Conservation (phyloP, 2,888 invertebrate species). For the Achlya flavicornis region DNA sequence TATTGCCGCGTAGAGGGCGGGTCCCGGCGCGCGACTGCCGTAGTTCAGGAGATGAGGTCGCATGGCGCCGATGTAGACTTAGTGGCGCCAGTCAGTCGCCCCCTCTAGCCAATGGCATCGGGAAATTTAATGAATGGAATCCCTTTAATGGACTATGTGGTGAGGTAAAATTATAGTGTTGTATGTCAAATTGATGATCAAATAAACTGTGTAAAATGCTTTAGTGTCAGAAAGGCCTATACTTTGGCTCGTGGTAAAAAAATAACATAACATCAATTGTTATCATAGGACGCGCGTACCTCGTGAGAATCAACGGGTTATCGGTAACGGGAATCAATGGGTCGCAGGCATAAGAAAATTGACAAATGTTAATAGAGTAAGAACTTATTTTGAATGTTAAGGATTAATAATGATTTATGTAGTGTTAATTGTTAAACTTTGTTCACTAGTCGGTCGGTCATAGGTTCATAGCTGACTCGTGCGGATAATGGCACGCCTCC, state of each 20-base stretch:
- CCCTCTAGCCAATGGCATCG: constrained; percentile 28
- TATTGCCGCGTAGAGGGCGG: constrained; percentile 65
- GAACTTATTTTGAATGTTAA: neutral
- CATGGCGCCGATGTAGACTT: constrained; percentile 63
- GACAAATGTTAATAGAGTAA: neutral
- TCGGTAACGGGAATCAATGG: no score
- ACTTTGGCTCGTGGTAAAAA: neutral
- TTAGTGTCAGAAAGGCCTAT: neutral
- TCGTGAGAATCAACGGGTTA: no score
- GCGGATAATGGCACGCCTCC: constrained; percentile 41
- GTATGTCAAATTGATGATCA: constrained; percentile 2
- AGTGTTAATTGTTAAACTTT: neutral
- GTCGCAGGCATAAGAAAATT: neutral
- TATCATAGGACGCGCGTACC: no score
- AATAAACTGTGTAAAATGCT: neutral
- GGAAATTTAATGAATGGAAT: constrained; percentile 22
- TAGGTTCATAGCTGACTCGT: constrained; percentile 10
- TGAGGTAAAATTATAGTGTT: constrained; percentile 1
- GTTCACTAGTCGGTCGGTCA: neutral
- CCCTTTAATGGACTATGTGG: constrained; percentile 11
- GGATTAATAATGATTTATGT: neutral
- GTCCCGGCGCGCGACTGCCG: constrained; percentile 70
- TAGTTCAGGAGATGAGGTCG: constrained; percentile 50
- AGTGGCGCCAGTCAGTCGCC: constrained; percentile 70
- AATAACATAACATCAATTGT: no score